A percentile compares a stretch with the other conserved stretches of the same genome.
phyloP scores from a whole-genome alignment of 1,140 invertebrate genomes.

The Diabrotica undecimpunctata region DNA sequence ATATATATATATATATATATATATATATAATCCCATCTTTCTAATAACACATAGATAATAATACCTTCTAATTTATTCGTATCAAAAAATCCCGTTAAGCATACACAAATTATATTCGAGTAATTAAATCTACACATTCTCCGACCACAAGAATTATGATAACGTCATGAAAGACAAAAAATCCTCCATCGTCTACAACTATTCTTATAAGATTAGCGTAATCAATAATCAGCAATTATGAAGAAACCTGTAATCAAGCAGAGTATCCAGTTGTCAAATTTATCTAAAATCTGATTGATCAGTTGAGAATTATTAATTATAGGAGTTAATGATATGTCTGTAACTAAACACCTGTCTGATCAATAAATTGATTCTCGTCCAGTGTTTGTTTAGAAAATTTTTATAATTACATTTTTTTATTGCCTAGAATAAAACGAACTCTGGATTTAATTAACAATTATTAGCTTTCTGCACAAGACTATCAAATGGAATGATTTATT shows the following conservation, averaged over 20 bases:
- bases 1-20: too few species aligned
- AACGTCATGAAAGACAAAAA: not conserved
- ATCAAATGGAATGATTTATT: too few species aligned
- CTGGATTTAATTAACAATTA: too few species aligned
- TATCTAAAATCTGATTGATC: not conserved
- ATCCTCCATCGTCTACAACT: not conserved
- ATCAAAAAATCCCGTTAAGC: too few species aligned
- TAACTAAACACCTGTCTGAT: not conserved
- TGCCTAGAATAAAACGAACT: too few species aligned
- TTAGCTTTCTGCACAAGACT: too few species aligned
- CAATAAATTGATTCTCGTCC: slow-evolving; percentile 1
- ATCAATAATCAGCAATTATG: slow-evolving; percentile 2
- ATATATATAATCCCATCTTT: too few species aligned
- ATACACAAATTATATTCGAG: not conserved
- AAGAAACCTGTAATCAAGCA: slow-evolving; percentile 1
- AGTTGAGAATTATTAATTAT: slow-evolving; percentile 3
- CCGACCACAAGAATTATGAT: not conserved
- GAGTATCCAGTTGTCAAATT: slow-evolving; percentile 1
- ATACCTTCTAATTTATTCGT: too few species aligned
- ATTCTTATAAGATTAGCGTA: slow-evolving; percentile 2
- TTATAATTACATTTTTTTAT: not conserved
- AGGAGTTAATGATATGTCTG: slow-evolving; percentile 2
- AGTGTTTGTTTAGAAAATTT: not conserved
- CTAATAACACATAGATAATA: too few species aligned
- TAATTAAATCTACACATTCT: not conserved